phyloP scores from a whole-genome alignment of 2,888 invertebrate species.

The Meghimatium bilineatum region DNA sequence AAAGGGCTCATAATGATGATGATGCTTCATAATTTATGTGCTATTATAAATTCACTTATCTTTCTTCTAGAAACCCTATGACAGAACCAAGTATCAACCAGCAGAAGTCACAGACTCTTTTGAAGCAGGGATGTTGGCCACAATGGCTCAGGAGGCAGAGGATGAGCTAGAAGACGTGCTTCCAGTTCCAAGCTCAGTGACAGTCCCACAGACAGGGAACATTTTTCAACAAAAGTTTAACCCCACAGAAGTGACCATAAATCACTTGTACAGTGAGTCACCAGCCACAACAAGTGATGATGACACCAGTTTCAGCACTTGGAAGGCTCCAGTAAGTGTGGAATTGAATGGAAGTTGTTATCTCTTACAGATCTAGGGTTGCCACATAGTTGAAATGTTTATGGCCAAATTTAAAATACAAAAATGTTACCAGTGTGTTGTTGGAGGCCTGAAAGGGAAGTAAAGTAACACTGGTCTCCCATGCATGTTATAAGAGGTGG shows the following conservation, averaged over 20 bases:
- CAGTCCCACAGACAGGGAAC: slow-evolving; percentile 39
- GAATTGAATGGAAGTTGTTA: too few relatives aligned
- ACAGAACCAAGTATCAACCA: slow-evolving; percentile 69
- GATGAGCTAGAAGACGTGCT: slow-evolving; percentile 60
- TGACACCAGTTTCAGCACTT: slow-evolving; percentile 71
- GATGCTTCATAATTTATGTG: neutral
- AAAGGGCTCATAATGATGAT: too few relatives aligned
- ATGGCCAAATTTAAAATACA: too few relatives aligned
- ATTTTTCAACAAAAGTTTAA: slow-evolving; percentile 24
- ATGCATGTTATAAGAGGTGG: too few relatives aligned
- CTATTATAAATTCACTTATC: neutral
- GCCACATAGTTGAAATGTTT: too few relatives aligned
- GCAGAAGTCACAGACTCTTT: slow-evolving; percentile 72
- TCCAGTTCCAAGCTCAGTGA: slow-evolving; percentile 46
- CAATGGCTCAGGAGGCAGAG: slow-evolving; percentile 70
- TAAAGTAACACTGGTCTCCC: too few relatives aligned
- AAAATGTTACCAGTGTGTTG: too few relatives aligned
- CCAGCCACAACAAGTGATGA: slow-evolving; percentile 71
- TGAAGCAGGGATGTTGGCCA: slow-evolving; percentile 73
- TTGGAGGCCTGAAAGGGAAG: too few relatives aligned
- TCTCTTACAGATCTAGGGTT: too few relatives aligned
- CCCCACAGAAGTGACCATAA: slow-evolving; percentile 15
- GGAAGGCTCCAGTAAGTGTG: slow-evolving; percentile 69
- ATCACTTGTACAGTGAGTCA: slow-evolving; percentile 64
- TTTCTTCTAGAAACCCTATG: slow-evolving; percentile 65